Evolutionary conservation across 2,888 invertebrate genomes (phyloP).

Genomic region (Nomada fucata): DNA sequence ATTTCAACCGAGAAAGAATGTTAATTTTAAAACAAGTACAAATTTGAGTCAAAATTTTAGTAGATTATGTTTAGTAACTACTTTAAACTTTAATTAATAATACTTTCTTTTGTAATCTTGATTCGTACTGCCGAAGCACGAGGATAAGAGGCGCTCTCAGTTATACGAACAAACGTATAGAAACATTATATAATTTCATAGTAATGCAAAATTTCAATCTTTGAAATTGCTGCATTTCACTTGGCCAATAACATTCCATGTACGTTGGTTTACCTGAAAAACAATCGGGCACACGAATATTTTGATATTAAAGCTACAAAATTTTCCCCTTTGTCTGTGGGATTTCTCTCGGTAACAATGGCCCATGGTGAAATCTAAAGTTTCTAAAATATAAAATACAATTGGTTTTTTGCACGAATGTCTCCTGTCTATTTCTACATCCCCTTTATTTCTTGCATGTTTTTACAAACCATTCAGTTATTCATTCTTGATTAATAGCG

Average conservation of each 20-base stretch:
- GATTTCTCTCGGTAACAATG: constrained; percentile 20
- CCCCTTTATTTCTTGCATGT: neutral
- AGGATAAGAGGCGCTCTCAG: neutral
- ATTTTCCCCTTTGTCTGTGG: constrained; percentile 23
- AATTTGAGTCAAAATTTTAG: constrained; percentile 15
- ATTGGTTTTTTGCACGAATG: constrained; percentile 34
- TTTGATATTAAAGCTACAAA: constrained; percentile 35
- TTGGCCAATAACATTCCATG: constrained; percentile 46
- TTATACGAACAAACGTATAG: neutral
- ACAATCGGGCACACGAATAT: constrained; percentile 28
- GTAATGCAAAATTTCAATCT: constrained; percentile 5
- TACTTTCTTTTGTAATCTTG: constrained; percentile 8
- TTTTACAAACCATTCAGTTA: neutral
- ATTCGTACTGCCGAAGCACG: constrained; percentile 1
- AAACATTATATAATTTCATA: neutral
- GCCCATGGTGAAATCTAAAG: constrained; percentile 24
- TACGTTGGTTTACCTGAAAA: constrained; percentile 35
- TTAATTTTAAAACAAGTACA: constrained; percentile 27
- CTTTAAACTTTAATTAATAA: neutral
- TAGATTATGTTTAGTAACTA: constrained; percentile 4
- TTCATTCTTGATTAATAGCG: neutral
- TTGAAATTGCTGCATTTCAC: constrained; percentile 25
- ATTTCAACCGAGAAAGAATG: neutral
- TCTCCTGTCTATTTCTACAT: neutral
- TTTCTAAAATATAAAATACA: constrained; percentile 40